phyloP scores from a whole-genome alignment of 2,888 invertebrate genomes.

The Pammene fasciana region DNA sequence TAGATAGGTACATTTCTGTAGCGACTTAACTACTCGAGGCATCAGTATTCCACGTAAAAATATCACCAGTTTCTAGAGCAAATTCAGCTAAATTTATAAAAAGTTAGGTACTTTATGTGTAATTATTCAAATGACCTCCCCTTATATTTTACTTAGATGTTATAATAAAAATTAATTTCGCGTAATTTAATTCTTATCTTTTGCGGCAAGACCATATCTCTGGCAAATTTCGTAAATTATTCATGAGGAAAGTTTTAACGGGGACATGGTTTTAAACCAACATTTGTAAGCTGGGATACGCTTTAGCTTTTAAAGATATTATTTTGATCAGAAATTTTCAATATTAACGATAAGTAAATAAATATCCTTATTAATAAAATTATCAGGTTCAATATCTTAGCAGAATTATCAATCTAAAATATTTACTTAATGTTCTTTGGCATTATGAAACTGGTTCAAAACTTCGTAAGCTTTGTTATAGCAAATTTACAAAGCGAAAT shows the following conservation, averaged over 20 bases:
- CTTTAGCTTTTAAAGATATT: conserved; percentile 60
- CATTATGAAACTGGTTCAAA: conserved; percentile 52
- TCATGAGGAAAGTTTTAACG: conserved; percentile 82
- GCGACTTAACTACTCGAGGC: no score
- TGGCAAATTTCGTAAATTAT: conserved; percentile 81
- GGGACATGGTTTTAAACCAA: conserved; percentile 81
- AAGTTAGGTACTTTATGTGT: conserved; percentile 56
- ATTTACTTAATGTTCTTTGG: conserved; percentile 50
- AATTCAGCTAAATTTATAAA: conserved; percentile 56
- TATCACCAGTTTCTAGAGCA: conserved; percentile 41
- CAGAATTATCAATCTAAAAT: conserved; percentile 39
- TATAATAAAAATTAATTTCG: conserved; percentile 76
- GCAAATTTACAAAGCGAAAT: conserved; percentile 67
- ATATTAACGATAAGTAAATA: no score
- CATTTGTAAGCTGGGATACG: conserved; percentile 75
- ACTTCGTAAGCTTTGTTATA: conserved; percentile 62
- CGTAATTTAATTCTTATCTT: conserved; percentile 81
- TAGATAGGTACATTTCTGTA: no score
- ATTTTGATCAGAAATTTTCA: conserved; percentile 4
- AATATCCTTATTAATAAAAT: no score
- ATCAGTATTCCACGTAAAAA: no score
- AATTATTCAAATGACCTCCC: conserved; percentile 76
- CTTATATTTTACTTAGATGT: conserved; percentile 74
- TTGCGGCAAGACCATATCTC: conserved; percentile 78
- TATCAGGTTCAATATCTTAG: not conserved